Base-by-base conservation (phyloP, 2,888 invertebrate genomes). In the Scaptomyza cyrtandrae region DNA sequence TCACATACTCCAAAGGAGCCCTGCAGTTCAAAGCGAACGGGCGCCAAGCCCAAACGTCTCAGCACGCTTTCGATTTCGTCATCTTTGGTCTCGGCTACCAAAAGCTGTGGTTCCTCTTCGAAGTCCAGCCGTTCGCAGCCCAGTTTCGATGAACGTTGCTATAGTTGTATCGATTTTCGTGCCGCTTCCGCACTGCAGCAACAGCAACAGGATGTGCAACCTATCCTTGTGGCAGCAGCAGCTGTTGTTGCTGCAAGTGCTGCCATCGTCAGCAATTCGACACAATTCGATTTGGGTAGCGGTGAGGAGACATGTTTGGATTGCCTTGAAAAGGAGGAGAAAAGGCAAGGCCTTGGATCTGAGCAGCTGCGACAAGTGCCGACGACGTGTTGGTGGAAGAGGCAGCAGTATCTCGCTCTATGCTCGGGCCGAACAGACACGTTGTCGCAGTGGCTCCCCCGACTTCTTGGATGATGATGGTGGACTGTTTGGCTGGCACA, bases 251-350 rank as follows among this genome's bases (percentile, higher is more conserved):
- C 78, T 1, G 76, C 76, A 31, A 72, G 66, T 56, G 64, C 63
- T 6, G 63, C 81, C 10, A 70, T 81, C 58, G 71, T 73, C 14
- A 77, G 71, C 39, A 75, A 75, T 19, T 86, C 81, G 9, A 75
- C 80, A 1, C 72, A 72, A 33, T 84, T 86, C 35, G 89, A 83
- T 60, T 72, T 88, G 37, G 66, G 72, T 62, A 81, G 75, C 37
- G 80, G 75, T n/a, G 91, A 92, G 56, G 91, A 91, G 43, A 90
- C 89, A 3, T 92, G 92, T 54, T 76, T 92, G 57, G 92, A 92
- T 63, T 92, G 92, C 46, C 78, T 92, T 64, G 92, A 92, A 64
- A 91, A 90, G 48, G 92, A 92, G 62, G n/a, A n/a, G n/a, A n/a
- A n/a, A n/a, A n/a, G 92, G 92, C 35, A 91, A 91, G 52, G 89